Evolutionary conservation across 2,888 invertebrate genomes (phyloP), one percentile per base, ranked within the genome.

Genomic region (Stenotaenia linearis): DNA sequence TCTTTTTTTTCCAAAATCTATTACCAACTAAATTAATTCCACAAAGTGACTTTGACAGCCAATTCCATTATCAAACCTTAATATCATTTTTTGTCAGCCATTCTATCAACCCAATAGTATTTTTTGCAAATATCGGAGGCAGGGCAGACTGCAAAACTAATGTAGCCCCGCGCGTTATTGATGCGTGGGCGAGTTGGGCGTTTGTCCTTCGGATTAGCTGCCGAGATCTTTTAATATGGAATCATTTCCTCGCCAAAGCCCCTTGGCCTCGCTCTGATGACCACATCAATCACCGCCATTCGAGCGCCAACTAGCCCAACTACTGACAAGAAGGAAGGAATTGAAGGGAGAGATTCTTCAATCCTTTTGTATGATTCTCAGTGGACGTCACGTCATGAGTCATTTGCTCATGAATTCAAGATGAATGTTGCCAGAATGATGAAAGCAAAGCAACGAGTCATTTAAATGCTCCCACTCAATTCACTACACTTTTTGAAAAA

Each of bases 201-300:
- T 69, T 69, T 69, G 69, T 69, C 69, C 25, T 25, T 7, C 28
- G 25, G 69, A 69, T 69, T 69, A 25, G 69, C 69, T 69, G 69
- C 69, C 25, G 69, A 69, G 69, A 69, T 69, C 69, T 69, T 69
- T 69, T 69, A 69, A 69, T 69, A 69, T 69, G 69, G 69, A 69
- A 69, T 69, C 69, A 69, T 69, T 69, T 69, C 69, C 69, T n/a
- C 23, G 69, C 69, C 69, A 69, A 69, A 69, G 69, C 69, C 69
- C 69, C 28, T 69, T 69, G 69, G 25, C 69, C 69, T 69, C 69
- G 69, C 25, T 69, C 69, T 69, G 69, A 69, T 69, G 69, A 69
- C 69, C 69, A n/a, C 69, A 69, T 69, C 69, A 69, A 69, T 69
- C 69, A 69, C 69, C 69, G 69, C 10, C 69, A 69, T 25, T 28